Percentiles rank a stretch among this genome's conserved stretches.
phyloP scores from a whole-genome alignment of 2,888 invertebrate genomes.

The Notodonta ziczac region DNA sequence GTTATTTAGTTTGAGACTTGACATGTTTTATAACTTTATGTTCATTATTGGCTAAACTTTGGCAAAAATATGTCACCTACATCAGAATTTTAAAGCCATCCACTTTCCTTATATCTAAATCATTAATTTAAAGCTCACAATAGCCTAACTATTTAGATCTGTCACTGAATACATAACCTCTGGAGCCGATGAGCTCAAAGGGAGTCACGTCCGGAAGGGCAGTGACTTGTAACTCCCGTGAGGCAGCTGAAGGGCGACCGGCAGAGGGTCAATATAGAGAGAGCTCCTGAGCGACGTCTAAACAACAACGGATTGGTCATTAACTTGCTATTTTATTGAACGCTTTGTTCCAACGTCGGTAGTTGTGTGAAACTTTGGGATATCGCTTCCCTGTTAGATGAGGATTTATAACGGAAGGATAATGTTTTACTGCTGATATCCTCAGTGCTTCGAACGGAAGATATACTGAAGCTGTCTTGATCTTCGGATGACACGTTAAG shows the following conservation, averaged over 20 bases:
- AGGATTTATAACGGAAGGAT: not conserved
- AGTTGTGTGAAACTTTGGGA: constrained; percentile 1
- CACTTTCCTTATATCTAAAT: too few species aligned
- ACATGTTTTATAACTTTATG: too few species aligned
- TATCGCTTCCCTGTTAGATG: not conserved
- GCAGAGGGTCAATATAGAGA: constrained; percentile 26
- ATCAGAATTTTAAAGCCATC: too few species aligned
- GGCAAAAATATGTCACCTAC: too few species aligned
- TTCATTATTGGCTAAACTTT: too few species aligned
- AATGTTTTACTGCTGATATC: not conserved
- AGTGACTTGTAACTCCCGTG: constrained; percentile 36
- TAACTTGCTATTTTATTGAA: constrained; percentile 30
- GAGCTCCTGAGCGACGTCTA: constrained; percentile 28
- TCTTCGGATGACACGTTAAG: too few species aligned
- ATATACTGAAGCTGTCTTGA: not conserved
- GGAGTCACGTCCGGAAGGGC: constrained; percentile 40
- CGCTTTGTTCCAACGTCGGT: constrained; percentile 6
- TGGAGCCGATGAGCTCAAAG: constrained; percentile 41
- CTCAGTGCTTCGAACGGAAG: not conserved
- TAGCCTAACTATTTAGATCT: constrained; percentile 31
- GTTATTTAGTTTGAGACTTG: too few species aligned
- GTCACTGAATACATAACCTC: constrained; percentile 36
- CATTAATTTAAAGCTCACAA: too few species aligned
- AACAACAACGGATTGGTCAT: constrained; percentile 29
- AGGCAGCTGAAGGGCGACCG: constrained; percentile 29